phyloP scores from a whole-genome alignment of 2,888 invertebrate genomes.

The Ophion ventricosus region DNA sequence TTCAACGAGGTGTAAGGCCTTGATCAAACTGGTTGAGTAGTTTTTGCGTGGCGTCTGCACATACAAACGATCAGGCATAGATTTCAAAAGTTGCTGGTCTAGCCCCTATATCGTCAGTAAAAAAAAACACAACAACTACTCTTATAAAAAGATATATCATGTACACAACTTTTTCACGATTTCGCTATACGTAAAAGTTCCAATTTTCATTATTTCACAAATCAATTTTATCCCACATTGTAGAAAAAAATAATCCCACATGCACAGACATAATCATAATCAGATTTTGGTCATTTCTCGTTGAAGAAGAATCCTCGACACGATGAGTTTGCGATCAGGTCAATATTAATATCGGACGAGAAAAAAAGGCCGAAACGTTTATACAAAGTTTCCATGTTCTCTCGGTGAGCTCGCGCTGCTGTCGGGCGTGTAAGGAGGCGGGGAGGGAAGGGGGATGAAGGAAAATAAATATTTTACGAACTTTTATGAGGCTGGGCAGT shows the following conservation, averaged over 20 bases:
- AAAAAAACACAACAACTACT: background rate
- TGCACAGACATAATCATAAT: too few relatives aligned
- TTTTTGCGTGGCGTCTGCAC: too few relatives aligned
- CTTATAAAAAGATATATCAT: background rate
- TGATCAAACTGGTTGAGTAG: too few relatives aligned
- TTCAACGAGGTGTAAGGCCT: too few relatives aligned
- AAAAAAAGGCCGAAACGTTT: background rate
- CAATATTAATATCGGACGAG: background rate
- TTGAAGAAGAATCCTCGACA: background rate
- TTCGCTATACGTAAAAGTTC: background rate
- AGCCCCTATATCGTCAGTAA: background rate
- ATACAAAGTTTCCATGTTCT: background rate
- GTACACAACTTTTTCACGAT: background rate
- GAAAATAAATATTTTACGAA: slow-evolving; percentile 60
- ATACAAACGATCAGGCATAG: too few relatives aligned
- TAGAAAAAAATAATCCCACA: too few relatives aligned
- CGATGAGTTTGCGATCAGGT: background rate
- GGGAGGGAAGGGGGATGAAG: background rate
- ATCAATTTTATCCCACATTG: too few relatives aligned
- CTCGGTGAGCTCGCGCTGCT: background rate
- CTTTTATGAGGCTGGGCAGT: slow-evolving; percentile 53
- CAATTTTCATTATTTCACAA: background rate
- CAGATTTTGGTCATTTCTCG: too few relatives aligned
- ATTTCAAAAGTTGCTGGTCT: too few relatives aligned
- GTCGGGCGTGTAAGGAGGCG: background rate